Evolutionary conservation across 1,140 invertebrate species (phyloP).

Genomic region (Lutraria rhynchaena): DNA sequence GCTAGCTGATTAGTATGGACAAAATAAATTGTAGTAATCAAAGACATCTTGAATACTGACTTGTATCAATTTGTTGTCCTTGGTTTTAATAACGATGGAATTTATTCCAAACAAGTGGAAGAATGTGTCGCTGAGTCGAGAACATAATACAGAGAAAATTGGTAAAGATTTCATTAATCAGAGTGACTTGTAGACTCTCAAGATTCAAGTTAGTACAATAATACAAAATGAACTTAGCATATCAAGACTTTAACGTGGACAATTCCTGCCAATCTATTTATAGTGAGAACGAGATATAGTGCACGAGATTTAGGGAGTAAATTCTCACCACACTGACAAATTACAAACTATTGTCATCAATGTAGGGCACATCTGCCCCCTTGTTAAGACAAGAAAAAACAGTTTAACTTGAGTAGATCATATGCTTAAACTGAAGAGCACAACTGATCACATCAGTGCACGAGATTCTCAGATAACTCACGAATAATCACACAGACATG

Average conservation of each 20-base stretch:
- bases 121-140: slow-evolving; percentile 11
- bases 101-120: slow-evolving; percentile 22
- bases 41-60: slow-evolving; percentile 23
- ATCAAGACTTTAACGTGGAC: not conserved
- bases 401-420: slow-evolving; percentile 13
- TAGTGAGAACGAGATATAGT: no score
- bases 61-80: slow-evolving; percentile 56
- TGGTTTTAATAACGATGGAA: slow-evolving; percentile 49
- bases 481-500: not conserved
- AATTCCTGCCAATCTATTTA: not conserved
- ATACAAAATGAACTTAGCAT: slow-evolving; percentile 42
- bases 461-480: not conserved
- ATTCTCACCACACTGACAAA: slow-evolving; percentile 11
- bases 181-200: slow-evolving; percentile 44
- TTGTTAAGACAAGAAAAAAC: not conserved
- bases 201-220: slow-evolving; percentile 38
- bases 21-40: slow-evolving; percentile 56
- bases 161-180: slow-evolving; percentile 54
- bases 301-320: no score
- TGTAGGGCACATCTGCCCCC: slow-evolving; percentile 18
- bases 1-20: slow-evolving; percentile 46
- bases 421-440: not conserved
- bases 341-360: slow-evolving; percentile 36
- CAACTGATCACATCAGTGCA: not conserved
- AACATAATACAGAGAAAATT: slow-evolving; percentile 40